Conservation (phyloP, 1,140 invertebrate species). For the Microplitis demolitor region DNA sequence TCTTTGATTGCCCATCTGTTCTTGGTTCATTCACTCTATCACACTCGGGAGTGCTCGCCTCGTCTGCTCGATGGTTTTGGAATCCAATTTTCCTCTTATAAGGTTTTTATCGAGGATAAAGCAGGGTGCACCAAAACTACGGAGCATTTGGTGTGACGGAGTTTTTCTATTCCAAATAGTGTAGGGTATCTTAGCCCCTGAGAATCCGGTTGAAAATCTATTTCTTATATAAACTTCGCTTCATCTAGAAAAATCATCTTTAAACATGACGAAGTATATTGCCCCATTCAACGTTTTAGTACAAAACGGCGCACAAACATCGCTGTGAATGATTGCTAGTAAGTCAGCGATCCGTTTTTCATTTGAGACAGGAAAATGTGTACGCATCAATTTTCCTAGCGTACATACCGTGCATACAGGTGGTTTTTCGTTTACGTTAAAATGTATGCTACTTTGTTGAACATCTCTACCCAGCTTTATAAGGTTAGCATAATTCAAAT, state of each 20-base stretch:
- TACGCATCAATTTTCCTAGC: slow-evolving; percentile 31
- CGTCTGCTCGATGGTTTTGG: not conserved
- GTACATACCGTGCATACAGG: slow-evolving; percentile 37
- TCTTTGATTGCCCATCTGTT: too few species aligned
- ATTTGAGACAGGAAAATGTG: slow-evolving; percentile 24
- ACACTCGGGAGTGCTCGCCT: too few species aligned
- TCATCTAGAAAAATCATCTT: slow-evolving; percentile 54
- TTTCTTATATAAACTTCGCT: slow-evolving; percentile 35
- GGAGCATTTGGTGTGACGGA: not conserved
- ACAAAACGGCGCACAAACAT: slow-evolving; percentile 55
- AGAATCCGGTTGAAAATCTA: not conserved
- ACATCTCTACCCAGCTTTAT: not conserved
- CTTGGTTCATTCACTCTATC: too few species aligned
- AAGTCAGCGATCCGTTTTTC: slow-evolving; percentile 11
- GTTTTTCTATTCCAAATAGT: not conserved
- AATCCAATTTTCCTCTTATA: not conserved
- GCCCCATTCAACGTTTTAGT: slow-evolving; percentile 42
- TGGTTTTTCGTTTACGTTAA: slow-evolving; percentile 8
- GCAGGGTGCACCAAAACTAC: not conserved
- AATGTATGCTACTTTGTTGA: slow-evolving; percentile 7
- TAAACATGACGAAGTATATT: slow-evolving; percentile 55
- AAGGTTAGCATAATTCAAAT: slow-evolving; percentile 24
- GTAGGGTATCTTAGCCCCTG: not conserved
- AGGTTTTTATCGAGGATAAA: not conserved
- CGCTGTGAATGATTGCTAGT: slow-evolving; percentile 46